Conservation (phyloP, 92 coral and sea anemone genomes). For the Epizoanthus rinbou region DNA sequence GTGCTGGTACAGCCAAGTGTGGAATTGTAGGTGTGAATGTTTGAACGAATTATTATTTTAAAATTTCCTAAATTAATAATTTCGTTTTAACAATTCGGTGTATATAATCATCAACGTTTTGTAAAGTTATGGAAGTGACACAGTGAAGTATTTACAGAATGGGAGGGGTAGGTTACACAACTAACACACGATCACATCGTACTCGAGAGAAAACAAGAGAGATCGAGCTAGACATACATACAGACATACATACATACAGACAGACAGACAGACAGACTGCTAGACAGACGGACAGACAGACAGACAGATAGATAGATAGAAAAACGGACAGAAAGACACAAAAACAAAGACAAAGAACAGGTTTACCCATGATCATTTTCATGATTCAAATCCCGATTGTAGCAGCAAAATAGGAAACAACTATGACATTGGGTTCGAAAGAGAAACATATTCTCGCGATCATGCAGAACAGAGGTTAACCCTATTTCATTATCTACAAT, state of each 20-base stretch:
- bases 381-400: too few species aligned
- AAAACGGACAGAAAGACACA: too few species aligned
- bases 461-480: not conserved
- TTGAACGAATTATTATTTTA: too few species aligned
- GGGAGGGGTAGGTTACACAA: not conserved
- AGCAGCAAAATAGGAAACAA: too few species aligned
- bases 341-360: too few species aligned
- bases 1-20: not conserved
- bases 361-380: too few species aligned
- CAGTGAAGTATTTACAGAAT: not conserved
- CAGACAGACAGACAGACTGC: not conserved
- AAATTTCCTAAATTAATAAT: not conserved
- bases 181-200: too few species aligned
- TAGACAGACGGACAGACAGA: not conserved
- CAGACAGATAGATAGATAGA: not conserved
- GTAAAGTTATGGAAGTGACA: not conserved
- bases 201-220: not conserved
- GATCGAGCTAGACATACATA: not conserved
- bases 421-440: too few species aligned
- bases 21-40: too few species aligned
- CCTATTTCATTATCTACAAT: not conserved
- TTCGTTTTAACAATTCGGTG: not conserved
- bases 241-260: too few species aligned
- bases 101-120: not conserved
- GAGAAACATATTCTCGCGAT: not conserved